phyloP scores from a whole-genome alignment of 2,113 vertebrate genomes.

The Osmerus mordax region DNA sequence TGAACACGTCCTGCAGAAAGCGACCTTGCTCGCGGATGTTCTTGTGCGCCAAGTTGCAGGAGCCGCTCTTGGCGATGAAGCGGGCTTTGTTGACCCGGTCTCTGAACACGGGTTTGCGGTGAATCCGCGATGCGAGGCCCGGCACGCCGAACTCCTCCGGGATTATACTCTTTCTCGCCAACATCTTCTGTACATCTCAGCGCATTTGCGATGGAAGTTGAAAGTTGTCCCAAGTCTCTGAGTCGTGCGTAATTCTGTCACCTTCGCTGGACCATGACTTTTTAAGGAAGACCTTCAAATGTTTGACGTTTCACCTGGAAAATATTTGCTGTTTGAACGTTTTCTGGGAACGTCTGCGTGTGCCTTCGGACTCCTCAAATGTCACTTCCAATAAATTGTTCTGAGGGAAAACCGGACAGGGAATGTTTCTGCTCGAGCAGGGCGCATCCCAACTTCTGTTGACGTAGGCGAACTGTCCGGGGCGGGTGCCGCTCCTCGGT shows the following conservation, averaged over 20 bases:
- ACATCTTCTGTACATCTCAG: constrained; percentile 67
- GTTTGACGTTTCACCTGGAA: not conserved
- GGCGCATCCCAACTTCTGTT: constrained; percentile 14
- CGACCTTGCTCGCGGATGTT: constrained; percentile 97
- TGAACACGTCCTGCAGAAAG: constrained; percentile 98
- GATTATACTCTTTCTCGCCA: constrained; percentile 97
- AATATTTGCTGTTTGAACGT: too few species aligned
- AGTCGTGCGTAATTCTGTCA: constrained; percentile 9
- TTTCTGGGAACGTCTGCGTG: not conserved
- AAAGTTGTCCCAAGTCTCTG: not conserved
- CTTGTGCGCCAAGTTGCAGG: constrained; percentile 97
- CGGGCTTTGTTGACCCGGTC: constrained; percentile 90
- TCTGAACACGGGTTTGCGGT: constrained; percentile 89
- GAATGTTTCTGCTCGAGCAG: not conserved
- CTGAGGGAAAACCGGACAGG: constrained; percentile 4
- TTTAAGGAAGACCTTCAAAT: not conserved
- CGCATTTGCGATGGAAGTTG: not conserved
- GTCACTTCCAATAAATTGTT: constrained; percentile 21
- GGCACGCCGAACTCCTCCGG: constrained; percentile 94
- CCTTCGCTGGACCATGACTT: not conserved
- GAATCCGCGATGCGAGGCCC: constrained; percentile 84
- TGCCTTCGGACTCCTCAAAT: not conserved
- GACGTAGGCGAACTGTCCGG: constrained; percentile 27
- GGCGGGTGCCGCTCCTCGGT: constrained; percentile 31
- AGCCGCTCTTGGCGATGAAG: constrained; percentile 97